These are phyloP conservation scores for Acanthosepion lycidas DNA, from an alignment of 2,888 invertebrate genomes.

Conservation along the genomic window DNA sequence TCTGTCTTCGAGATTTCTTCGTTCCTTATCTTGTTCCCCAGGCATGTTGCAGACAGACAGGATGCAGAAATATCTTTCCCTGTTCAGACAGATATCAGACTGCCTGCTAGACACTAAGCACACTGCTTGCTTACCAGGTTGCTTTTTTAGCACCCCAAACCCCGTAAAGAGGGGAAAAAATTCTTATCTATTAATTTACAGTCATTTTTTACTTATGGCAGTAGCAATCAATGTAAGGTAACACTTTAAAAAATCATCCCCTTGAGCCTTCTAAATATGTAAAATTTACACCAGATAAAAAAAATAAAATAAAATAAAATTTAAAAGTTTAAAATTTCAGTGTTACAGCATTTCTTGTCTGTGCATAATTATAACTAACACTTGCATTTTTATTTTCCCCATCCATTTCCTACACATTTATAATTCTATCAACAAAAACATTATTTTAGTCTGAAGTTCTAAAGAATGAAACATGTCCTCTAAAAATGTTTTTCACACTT, in stretches of 20 bases:
- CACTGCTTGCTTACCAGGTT: not conserved
- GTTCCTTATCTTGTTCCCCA: conserved; percentile 21
- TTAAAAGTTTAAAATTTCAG: no score
- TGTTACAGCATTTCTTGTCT: no score
- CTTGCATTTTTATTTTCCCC: no score
- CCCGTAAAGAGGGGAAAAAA: not conserved
- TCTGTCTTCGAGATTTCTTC: not conserved
- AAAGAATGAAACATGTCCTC: no score
- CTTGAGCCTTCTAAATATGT: no score
- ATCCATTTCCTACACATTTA: no score
- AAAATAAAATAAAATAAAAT: no score
- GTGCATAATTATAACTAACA: no score
- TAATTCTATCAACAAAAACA: no score
- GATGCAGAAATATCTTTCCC: not conserved
- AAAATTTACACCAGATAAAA: no score
- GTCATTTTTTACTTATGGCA: not conserved
- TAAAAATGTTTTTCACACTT: no score
- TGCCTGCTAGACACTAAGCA: not conserved
- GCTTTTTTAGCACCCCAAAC: not conserved
- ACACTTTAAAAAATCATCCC: not conserved
- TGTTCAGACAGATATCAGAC: not conserved
- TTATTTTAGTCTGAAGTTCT: no score
- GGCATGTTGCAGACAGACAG: conserved; percentile 33
- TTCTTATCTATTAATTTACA: not conserved
- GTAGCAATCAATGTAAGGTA: not conserved